Evolutionary conservation across 2,888 invertebrate genomes (phyloP).

Genomic region (Agonum fuliginosum): DNA sequence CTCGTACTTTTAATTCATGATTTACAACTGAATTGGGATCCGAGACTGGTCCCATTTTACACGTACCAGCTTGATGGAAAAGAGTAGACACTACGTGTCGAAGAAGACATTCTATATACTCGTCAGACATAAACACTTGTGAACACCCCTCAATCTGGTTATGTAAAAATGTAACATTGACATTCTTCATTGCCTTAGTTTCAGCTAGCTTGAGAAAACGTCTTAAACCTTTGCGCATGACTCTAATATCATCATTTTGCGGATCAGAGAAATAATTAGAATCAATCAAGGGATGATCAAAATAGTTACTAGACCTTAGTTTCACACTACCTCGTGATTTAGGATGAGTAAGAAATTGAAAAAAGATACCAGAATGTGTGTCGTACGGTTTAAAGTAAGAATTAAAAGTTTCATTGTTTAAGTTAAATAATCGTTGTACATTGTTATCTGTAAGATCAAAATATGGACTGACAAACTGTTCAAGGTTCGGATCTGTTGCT

Average conservation of each 20-base stretch:
- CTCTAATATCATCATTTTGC: constrained; percentile 76
- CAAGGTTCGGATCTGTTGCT: constrained; percentile 1
- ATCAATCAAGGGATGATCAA: constrained; percentile 82
- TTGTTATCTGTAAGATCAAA: not conserved
- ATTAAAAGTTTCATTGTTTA: constrained; percentile 68
- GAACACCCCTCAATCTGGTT: constrained; percentile 72
- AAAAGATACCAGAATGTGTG: constrained; percentile 63
- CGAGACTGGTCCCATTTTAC: constrained; percentile 78
- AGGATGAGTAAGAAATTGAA: constrained; percentile 69
- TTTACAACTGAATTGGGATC: constrained; percentile 78
- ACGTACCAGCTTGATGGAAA: constrained; percentile 80
- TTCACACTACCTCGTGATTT: constrained; percentile 66
- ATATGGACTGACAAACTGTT: not conserved
- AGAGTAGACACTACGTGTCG: constrained; percentile 78
- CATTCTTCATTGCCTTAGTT: constrained; percentile 42
- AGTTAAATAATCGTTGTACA: not conserved
- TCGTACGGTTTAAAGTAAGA: not conserved
- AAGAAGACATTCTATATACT: constrained; percentile 81
- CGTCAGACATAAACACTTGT: constrained; percentile 74
- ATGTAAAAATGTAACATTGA: constrained; percentile 64
- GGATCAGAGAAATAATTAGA: constrained; percentile 84
- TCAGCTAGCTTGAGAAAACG: not conserved
- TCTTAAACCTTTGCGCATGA: constrained; percentile 75
- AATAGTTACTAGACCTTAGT: constrained; percentile 79
- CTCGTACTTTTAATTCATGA: constrained; percentile 76